Base-by-base conservation (phyloP, 2,113 vertebrate species). In the Recurvirostra avosetta region DNA sequence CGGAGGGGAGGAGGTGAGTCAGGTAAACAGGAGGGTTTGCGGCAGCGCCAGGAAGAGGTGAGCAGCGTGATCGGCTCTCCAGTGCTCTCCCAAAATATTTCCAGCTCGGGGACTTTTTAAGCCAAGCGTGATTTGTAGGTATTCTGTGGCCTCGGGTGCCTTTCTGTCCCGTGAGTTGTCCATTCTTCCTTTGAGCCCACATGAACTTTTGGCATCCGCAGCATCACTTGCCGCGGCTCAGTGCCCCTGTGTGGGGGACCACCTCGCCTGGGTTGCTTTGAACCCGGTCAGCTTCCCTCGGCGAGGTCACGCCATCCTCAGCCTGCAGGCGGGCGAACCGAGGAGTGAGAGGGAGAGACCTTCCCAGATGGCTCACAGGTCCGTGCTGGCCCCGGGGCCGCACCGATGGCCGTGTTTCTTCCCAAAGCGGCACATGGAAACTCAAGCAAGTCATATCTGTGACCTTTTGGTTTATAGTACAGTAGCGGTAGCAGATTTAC, bases 31-130 rank as follows among this genome's bases (percentile, higher is more conserved):
- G 65, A 65, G 4, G 34, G 58, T 52, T 78, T 83, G 66, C 1
- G 4, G 30, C 75, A 68, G 32, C 2, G 7, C 49, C 30, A 12
- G 61, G 36, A 18, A 32, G 43, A 41, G 18, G 30, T 25, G 21
- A 41, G 5, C 25, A 43, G 29, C 1, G 1, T 38, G 34, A 19
- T 1, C 0, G 0, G 49, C 27, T 90, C 27, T 68, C 26, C 0
- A 1, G 4, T 49, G 41, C 55, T 40, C 27, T 80, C 36, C 47
- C 34, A 2, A 13, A 49, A 36, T 26, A 17, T 63, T 94, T 80
- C n/a, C 68, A 71, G 52, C 50, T 11, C 1, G 0, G 20, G n/a
- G 22, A 34, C 63, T 74, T 86, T 19, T 17, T 29, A 41, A 84
- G 55, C 22, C 59, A 34, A n/a, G 15, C 0, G 1, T 77, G 59